These are phyloP conservation scores for Phycodurus eques DNA, from an alignment of 2,113 vertebrate species.

Conservation along the genomic window DNA sequence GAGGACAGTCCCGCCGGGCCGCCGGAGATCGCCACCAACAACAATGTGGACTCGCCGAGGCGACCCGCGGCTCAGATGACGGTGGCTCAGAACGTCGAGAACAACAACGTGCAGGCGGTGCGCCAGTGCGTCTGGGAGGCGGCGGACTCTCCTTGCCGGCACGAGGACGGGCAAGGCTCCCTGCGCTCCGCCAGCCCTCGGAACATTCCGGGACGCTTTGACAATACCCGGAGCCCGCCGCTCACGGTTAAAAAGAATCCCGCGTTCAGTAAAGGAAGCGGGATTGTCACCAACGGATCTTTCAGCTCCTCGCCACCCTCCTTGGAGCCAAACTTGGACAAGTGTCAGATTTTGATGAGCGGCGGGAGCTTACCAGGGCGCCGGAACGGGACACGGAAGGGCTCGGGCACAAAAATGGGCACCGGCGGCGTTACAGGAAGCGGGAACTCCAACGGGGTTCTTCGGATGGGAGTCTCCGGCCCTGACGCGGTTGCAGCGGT, in stretches of 20 bases:
- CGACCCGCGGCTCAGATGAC: slow-evolving; percentile 46
- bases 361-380: slow-evolving; percentile 72
- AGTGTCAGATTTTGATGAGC: slow-evolving; percentile 72
- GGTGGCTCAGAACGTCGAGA: slow-evolving; percentile 81
- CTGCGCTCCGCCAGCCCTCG: slow-evolving; percentile 83
- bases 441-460: slow-evolving; percentile 49
- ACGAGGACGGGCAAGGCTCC: slow-evolving; percentile 74
- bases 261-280: slow-evolving; percentile 92
- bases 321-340: slow-evolving; percentile 74
- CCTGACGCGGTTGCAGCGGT: slow-evolving; percentile 70
- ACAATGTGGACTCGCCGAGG: slow-evolving; percentile 78
- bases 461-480: slow-evolving; percentile 82
- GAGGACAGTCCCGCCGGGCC: slow-evolving; percentile 70
- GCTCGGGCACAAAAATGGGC: slow-evolving; percentile 90
- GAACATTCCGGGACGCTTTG: slow-evolving; percentile 76
- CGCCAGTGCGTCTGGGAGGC: slow-evolving; percentile 88
- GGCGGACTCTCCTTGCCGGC: slow-evolving; percentile 76
- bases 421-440: slow-evolving; percentile 82
- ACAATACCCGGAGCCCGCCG: slow-evolving; percentile 85
- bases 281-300: slow-evolving; percentile 96
- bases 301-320: slow-evolving; percentile 88
- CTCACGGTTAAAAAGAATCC: slow-evolving; percentile 92
- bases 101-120: slow-evolving; percentile 77
- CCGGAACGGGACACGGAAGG: slow-evolving; percentile 81
- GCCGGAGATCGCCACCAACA: slow-evolving; percentile 81